Conservation (phyloP, 1,140 invertebrate genomes). For the Colletes gigas region DNA sequence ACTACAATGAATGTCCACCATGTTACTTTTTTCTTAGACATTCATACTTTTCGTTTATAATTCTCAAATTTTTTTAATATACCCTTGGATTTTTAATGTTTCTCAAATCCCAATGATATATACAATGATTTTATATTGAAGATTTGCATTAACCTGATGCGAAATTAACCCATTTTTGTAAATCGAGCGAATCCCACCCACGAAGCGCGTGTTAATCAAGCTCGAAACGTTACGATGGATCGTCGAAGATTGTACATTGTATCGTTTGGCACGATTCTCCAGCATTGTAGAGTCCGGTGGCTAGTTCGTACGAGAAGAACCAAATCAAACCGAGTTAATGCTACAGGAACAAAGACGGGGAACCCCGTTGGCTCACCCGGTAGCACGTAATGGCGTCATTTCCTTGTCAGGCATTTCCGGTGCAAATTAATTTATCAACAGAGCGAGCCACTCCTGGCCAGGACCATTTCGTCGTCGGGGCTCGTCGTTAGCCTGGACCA, state of each 20-base stretch:
- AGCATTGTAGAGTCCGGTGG: background rate
- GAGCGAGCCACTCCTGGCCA: constrained; percentile 33
- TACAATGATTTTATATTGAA: too few relatives aligned
- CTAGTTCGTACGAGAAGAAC: background rate
- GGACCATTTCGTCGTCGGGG: constrained; percentile 31
- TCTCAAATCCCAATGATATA: too few relatives aligned
- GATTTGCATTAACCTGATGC: too few relatives aligned
- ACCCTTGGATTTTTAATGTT: too few relatives aligned
- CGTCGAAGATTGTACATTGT: background rate
- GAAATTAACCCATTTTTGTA: too few relatives aligned
- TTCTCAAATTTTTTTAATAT: too few relatives aligned
- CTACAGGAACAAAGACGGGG: constrained; percentile 26
- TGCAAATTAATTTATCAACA: constrained; percentile 77
- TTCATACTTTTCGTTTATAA: too few relatives aligned
- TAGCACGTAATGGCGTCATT: constrained; percentile 74
- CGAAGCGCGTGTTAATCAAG: too few relatives aligned
- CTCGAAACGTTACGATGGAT: too few relatives aligned
- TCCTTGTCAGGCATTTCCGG: constrained; percentile 75
- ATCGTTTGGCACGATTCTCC: background rate
- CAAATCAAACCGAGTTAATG: constrained; percentile 15
- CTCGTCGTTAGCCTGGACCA: constrained; percentile 41
- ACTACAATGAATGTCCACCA: too few relatives aligned
- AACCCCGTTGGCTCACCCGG: constrained; percentile 44
- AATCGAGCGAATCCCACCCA: too few relatives aligned
- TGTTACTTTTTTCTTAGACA: too few relatives aligned